Evolutionary conservation across 2,113 vertebrate species (phyloP), one percentile per base, ranked within the genome.

Genomic region (Hydrolagus affinis): DNA sequence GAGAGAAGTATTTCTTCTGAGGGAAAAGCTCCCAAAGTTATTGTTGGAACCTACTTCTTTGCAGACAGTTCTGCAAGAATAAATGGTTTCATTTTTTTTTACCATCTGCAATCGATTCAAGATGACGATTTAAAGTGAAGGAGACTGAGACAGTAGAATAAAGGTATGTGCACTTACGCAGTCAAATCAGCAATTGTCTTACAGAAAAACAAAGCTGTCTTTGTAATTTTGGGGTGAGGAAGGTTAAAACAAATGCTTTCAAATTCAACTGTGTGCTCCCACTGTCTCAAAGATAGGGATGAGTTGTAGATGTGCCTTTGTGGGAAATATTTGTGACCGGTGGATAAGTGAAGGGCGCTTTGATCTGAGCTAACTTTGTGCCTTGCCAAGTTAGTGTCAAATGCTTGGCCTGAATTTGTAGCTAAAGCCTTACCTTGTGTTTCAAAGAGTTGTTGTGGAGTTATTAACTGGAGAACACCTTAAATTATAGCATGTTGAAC

Each of bases 11-110:
- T 83, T 83, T 83, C 44, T 66, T 17, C 10, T 19, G 32, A 83
- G 66, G 62, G 62, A 83, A 83, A 15, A 83, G n/a, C 66, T 83
- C 78, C 78, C 30, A 62, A 83, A 83, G 25, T 64, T 83, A 83
- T 83, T 32, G 25, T 83, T 83, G 60, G 78, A 83, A 83, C 25
- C 78, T 83, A 28, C 62, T 83, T 28, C 15, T 83, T 11, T 17
- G 62, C 78, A 32, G 59, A 28, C 78, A 25, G 60, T 83, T 64
- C 11, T 83, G 62, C 64, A 28, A 83, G 78, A 83, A 68, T 60
- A 83, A 66, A 83, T 30, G 62, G 8, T 68, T 83, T 75, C 44
- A n/a, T n/a, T 75, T 75, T 74, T 17, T 74, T 44, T 75, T 57
- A 83, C 60, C 1, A 83, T 66, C 25, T 83, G 78, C 60, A 66